Evolutionary conservation across 2,113 vertebrate genomes (phyloP).

Genomic region (Prunella fulvescens): DNA sequence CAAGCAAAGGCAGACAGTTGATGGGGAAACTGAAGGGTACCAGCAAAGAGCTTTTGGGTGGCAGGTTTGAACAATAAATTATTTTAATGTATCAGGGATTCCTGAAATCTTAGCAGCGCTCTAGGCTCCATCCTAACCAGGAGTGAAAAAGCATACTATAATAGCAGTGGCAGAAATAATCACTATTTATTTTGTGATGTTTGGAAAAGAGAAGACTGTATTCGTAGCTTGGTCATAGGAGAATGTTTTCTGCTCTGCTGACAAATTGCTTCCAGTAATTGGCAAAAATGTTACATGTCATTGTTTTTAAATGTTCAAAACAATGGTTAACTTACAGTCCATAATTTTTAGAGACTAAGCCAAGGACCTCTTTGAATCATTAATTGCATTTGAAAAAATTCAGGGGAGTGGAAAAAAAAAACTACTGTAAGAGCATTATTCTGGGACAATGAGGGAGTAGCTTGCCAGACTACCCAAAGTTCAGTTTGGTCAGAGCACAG

Average conservation of each 20-base stretch:
- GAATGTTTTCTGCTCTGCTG: not conserved
- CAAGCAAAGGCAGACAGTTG: not conserved
- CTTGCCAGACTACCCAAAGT: not conserved
- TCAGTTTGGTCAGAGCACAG: not conserved
- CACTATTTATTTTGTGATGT: not conserved
- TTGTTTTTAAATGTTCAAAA: not conserved
- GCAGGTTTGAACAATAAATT: not conserved
- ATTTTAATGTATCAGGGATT: not conserved
- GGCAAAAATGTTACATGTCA: not conserved
- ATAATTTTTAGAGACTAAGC: not conserved
- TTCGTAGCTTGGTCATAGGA: not conserved
- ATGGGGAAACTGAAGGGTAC: not conserved
- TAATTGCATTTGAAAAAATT: not conserved
- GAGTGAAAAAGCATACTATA: not conserved
- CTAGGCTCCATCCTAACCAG: not conserved
- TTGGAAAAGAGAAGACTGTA: not conserved
- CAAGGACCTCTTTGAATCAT: not conserved
- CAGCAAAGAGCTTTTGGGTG: not conserved
- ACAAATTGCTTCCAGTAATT: not conserved
- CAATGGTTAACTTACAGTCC: not conserved
- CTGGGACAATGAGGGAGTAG: not conserved
- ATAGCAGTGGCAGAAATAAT: not conserved
- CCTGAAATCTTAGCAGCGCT: not conserved
- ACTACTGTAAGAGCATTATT: not conserved
- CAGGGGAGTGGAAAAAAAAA: not conserved